Evolutionary conservation across 2,888 invertebrate genomes (phyloP), one percentile per base, ranked within the genome.

Genomic region (Phasia obesa): DNA sequence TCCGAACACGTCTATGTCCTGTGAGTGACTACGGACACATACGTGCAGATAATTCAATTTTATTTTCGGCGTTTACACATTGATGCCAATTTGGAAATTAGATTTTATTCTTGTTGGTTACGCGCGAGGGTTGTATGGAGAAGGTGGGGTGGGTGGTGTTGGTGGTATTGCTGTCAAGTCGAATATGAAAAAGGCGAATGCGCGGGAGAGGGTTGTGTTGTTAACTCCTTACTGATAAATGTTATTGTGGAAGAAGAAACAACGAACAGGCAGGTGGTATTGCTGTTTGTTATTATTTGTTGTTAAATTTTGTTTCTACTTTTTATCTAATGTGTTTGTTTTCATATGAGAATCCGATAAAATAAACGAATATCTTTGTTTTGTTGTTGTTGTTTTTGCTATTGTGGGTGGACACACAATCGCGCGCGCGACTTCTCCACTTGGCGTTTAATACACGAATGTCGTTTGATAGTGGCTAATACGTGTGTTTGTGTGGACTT

Each of bases 41-140:
- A 87, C 88, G 87, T 88, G 86, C 84, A 88, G 88, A 89, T 89
- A 90, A 90, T 89, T 90, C 89, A 90, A 89, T 90, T 89, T 90
- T 88, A 89, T 90, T 89, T 90, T 87, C 87, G 88, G 87, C 87
- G 79, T 89, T 89, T 89, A 88, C 88, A 88, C 89, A 89, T 90
- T 88, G 88, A 89, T 90, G 89, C 89, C 89, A 89, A 89, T 88
- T 90, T 88, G 84, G 86, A 89, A 87, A 90, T 89, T 89, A 89
- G 89, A 90, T 89, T 89, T 89, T 86, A 88, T 87, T 87, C 38
- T 87, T 87, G 88, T 86, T 88, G 87, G 86, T 83, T 86, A 80
- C 73, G 83, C 70, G 82, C 75, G 78, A 64, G 85, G 85, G 86
- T 82, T 82, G 81, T 57, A 80, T 79, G 77, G 75, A 70, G 67